Conservation (phyloP, 2,888 invertebrate species). For the Chaetogeoica ovagalla region DNA sequence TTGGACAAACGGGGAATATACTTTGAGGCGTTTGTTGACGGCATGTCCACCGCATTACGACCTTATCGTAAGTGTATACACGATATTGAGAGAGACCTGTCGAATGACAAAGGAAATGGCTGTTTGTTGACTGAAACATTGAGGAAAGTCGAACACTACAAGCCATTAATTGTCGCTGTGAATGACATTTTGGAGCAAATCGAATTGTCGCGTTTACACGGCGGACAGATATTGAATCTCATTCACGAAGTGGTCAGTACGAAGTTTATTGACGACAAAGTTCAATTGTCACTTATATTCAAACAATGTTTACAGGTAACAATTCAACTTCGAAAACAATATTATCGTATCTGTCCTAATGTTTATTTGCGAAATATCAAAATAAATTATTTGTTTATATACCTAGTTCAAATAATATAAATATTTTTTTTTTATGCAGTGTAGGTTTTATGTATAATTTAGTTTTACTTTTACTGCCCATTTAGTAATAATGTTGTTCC, state of each 20-base stretch:
- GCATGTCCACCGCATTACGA: slow-evolving; percentile 11
- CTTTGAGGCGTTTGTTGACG: slow-evolving; percentile 31
- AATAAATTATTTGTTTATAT: too few species aligned
- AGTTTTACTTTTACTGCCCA: neutral
- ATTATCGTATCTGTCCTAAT: neutral
- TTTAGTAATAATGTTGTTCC: neutral
- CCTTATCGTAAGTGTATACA: slow-evolving; percentile 21
- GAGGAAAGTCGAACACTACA: slow-evolving; percentile 41
- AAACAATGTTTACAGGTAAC: slow-evolving; percentile 50
- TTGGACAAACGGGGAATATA: slow-evolving; percentile 8
- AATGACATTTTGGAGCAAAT: slow-evolving; percentile 40
- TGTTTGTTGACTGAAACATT: slow-evolving; percentile 32
- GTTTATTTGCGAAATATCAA: too few species aligned
- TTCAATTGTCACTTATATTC: slow-evolving; percentile 34
- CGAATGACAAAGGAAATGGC: slow-evolving; percentile 28
- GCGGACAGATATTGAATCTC: slow-evolving; percentile 43
- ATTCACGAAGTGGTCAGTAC: slow-evolving; percentile 11
- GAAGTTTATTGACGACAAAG: slow-evolving; percentile 29
- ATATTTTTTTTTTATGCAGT: too few species aligned
- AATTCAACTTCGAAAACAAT: neutral
- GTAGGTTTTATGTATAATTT: neutral
- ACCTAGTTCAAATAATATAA: too few species aligned
- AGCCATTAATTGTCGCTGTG: slow-evolving; percentile 28
- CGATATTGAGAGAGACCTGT: slow-evolving; percentile 30
- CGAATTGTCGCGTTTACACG: slow-evolving; percentile 22